These are phyloP conservation scores for Morus bassanus DNA, from an alignment of 2,797 vertebrate species.

Conservation along the genomic window DNA sequence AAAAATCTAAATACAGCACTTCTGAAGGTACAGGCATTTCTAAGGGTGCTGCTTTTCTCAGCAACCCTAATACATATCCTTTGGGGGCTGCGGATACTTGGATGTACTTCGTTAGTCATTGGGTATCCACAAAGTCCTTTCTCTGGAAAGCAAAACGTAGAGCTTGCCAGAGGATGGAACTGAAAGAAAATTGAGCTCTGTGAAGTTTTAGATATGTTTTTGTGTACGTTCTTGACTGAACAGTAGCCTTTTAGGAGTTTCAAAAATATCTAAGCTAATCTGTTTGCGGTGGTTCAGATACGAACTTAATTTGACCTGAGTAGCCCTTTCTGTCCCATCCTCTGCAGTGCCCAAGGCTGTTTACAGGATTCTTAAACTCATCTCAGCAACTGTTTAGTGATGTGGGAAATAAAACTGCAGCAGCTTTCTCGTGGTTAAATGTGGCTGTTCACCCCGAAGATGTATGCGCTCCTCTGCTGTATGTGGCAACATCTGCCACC, in stretches of 20 bases:
- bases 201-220: not conserved
- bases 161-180: not conserved
- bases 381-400: not conserved
- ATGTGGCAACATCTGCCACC: not conserved
- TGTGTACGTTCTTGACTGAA: not conserved
- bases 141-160: not conserved
- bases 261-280: not conserved
- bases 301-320: not conserved
- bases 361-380: not conserved
- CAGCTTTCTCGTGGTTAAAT: accelerated
- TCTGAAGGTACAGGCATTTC: not conserved
- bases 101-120: not conserved
- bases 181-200: not conserved
- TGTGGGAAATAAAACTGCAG: not conserved
- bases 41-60: not conserved
- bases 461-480: not conserved
- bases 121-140: not conserved
- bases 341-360: not conserved
- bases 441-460: accelerated
- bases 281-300: not conserved
- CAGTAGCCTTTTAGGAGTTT: not conserved
- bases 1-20: not conserved
- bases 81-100: not conserved
- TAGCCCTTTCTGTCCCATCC: not conserved
- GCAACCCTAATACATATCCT: not conserved